A percentile compares a stretch with the other conserved stretches of the same genome.
These are phyloP conservation scores for Drosophila borborema DNA, from an alignment of 2,888 invertebrate genomes.

Conservation along the genomic window DNA sequence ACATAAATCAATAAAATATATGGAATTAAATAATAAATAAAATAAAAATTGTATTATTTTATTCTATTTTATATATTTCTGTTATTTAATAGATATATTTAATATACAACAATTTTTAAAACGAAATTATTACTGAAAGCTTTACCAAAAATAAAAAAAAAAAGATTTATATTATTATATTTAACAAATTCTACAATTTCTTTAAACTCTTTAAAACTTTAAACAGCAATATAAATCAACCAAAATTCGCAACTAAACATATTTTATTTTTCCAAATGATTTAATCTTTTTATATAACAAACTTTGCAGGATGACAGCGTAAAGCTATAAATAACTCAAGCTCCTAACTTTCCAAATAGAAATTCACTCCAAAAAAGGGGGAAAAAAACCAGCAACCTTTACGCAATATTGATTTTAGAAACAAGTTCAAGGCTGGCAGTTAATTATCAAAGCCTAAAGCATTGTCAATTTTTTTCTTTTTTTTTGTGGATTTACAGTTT, in stretches of 20 bases:
- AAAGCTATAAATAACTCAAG: constrained; percentile 7
- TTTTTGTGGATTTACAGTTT: background rate
- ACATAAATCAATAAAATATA: no score
- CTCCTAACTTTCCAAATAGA: background rate
- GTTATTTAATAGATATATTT: no score
- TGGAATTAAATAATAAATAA: no score
- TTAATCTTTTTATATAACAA: background rate
- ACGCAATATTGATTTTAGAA: background rate
- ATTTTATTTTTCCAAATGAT: background rate
- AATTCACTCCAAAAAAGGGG: background rate
- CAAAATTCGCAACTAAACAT: background rate
- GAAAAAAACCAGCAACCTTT: background rate
- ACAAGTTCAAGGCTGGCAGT: background rate
- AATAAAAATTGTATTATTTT: no score
- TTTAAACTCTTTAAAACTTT: background rate
- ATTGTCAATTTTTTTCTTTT: background rate
- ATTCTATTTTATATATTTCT: no score
- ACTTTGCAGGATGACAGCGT: background rate
- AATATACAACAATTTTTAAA: no score
- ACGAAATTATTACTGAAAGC: no score
- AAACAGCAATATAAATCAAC: background rate
- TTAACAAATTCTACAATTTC: no score
- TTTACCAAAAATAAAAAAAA: no score
- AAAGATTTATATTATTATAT: no score
- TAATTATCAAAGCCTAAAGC: constrained; percentile 3